phyloP scores from a whole-genome alignment of 1,140 invertebrate species.

The Episyrphus balteatus region DNA sequence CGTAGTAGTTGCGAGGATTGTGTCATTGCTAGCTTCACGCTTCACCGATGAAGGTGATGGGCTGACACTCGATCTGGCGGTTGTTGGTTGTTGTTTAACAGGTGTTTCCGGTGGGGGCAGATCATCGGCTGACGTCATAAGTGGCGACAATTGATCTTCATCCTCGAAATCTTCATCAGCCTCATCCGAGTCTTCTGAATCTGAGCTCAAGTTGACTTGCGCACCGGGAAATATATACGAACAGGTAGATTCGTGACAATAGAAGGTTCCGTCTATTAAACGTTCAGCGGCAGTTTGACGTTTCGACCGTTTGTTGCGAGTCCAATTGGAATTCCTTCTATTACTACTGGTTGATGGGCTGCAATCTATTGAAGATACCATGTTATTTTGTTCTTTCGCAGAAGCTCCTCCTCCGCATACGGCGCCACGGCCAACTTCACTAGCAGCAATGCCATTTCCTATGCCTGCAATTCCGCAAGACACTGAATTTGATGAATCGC shows the following conservation, averaged over 20 bases:
- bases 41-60: no score
- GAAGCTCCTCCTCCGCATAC: no score
- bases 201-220: slow-evolving; percentile 20
- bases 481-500: slow-evolving; percentile 15
- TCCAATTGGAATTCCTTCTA: not conserved
- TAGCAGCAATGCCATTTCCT: no score
- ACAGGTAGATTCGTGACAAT: slow-evolving; percentile 19
- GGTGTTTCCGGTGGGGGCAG: no score
- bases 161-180: slow-evolving; percentile 18
- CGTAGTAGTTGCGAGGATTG: not conserved
- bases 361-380: not conserved
- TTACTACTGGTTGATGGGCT: not conserved
- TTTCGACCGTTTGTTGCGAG: slow-evolving; percentile 15
- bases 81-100: no score
- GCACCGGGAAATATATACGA: slow-evolving; percentile 33
- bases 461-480: not conserved
- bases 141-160: slow-evolving; percentile 1
- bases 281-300: slow-evolving; percentile 26
- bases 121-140: no score
- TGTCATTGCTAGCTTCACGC: no score
- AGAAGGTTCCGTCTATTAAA: slow-evolving; percentile 26
- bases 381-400: no score
- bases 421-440: no score
- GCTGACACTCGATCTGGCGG: no score
- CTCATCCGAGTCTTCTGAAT: slow-evolving; percentile 23